Evolutionary conservation across 2,888 invertebrate species (phyloP).

Genomic region (Pollenia angustigena): DNA sequence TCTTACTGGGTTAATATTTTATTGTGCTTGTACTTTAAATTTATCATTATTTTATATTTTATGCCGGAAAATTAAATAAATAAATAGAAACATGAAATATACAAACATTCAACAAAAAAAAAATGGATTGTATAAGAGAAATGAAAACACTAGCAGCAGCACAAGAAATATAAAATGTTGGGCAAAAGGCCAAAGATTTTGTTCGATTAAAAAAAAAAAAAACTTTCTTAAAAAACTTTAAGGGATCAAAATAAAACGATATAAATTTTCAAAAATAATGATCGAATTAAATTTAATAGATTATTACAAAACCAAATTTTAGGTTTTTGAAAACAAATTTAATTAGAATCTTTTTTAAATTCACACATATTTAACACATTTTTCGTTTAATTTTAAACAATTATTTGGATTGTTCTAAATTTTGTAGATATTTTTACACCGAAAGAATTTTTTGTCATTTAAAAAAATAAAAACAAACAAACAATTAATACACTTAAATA

Average conservation of each 20-base stretch:
- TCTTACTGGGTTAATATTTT: constrained; percentile 49
- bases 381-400: constrained; percentile 3
- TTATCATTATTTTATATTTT: constrained; percentile 41
- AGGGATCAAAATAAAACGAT: constrained; percentile 58
- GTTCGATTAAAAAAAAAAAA: constrained; percentile 39
- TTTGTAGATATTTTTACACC: constrained; percentile 25
- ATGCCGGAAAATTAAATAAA: constrained; percentile 71
- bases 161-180: constrained; percentile 79
- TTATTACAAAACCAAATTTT: constrained; percentile 64
- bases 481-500: constrained; percentile 33
- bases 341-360: constrained; percentile 8
- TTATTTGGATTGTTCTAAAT: constrained; percentile 45
- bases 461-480: constrained; percentile 41
- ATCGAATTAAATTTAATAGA: constrained; percentile 43
- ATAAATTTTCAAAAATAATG: constrained; percentile 43
- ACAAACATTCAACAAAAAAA: constrained; percentile 30
- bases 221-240: constrained; percentile 15
- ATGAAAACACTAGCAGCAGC: constrained; percentile 43
- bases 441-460: constrained; percentile 11
- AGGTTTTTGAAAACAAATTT: constrained; percentile 75
- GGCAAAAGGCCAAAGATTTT: constrained; percentile 78
- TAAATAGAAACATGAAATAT: constrained; percentile 49
- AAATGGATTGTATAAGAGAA: constrained; percentile 21
- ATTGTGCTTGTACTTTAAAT: constrained; percentile 45
- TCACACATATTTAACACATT: constrained; percentile 24